Base-by-base conservation (phyloP, 2,797 vertebrate genomes). In the Semaprochilodus insignis region DNA sequence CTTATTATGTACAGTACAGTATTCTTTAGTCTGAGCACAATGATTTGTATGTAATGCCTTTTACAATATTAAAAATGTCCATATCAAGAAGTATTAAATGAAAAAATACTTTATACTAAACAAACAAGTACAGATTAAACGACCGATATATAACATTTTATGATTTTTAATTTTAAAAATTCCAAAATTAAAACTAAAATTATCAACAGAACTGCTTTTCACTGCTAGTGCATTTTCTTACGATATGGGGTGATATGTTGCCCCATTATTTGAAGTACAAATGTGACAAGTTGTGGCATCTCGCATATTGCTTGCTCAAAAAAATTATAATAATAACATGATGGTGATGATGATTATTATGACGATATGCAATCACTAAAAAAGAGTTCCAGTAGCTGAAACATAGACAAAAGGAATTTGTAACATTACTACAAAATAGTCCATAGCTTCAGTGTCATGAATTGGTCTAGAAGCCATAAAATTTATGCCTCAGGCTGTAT, bases 401-500 rank as follows among this genome's bases (percentile, higher is more conserved):
- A 57, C 19, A 57, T 21, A 57, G 21, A 21, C 54, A 57, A 57
- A 57, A 14, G 36, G 36, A 36, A 36, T 36, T 36, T 36, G 36
- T 36, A 36, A 40, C 8, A 8, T 40, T 40, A 3, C 5, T 6
- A 40, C 40, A 3, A 40, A 40, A 40, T 40, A 4, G 55, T 57
- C 55, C 8, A 19, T 19, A 21, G 17, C 19, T 67, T 67, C 21
- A 67, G 65, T 40, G 21, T 15, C 14, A 6, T 25, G 14, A 51
- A 51, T 27, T 25, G 14, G 14, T 16, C 69, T 51, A 16, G 11
- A 11, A 19, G 23, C 31, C 31, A 31, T 31, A 78, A 55, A 67
- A 8, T 0, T 66, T 70, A 60, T 71, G 2, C 31, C 0, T 82
- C 71, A 70, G n/a, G 72, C 73, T 86, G 48, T 51, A 94, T 88